Evolutionary conservation across 2,888 invertebrate genomes (phyloP), one percentile per base, ranked within the genome.

Genomic region (Epicampocera succincta): DNA sequence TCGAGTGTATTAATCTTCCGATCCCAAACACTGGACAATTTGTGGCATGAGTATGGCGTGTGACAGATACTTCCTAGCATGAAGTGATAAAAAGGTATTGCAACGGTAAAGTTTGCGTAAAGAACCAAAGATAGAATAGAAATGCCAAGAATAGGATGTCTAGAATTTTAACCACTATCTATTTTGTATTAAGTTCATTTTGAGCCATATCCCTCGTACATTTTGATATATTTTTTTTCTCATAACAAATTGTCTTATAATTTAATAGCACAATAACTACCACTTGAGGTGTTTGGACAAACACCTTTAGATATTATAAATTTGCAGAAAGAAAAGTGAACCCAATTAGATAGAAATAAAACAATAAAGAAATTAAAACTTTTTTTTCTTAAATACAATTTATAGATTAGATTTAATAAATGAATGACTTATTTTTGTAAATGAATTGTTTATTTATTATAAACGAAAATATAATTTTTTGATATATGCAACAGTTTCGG

Each of bases 401-500:
- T 68, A 19, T 63, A 75, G 69, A 80, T 71, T 65, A 75, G 52
- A 71, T 71, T 69, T 40, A 44, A 25, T 13, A 11, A 21, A 38
- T 80, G 65, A 80, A 44, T 75, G 56, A 80, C 21, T 38, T 44
- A n/a, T 17, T 38, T 50, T 42, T 46, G 12, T 44, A 61, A 15
- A 9, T 25, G n/a, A 61, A n/a, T 44, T 29, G 21, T 48, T 46
- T 44, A 21, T 42, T 60, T 40, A 58, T 21, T 60, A 60, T 42
- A 44, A 42, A 21, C 21, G 40, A 38, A 40, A 19, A 13, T 17
- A 42, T 19, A 21, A 12, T n/a, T 29, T 13, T 11, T 29, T 40
- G 8, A 29, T 46, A 13, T 40, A 21, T 13, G 8, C 21, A 33
- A 60, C 25, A 97, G 97, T 97, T 90, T 94, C 95, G 86, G 97